These are phyloP conservation scores for Odontothrips loti DNA, from an alignment of 2,888 invertebrate genomes.

Conservation along the genomic window DNA sequence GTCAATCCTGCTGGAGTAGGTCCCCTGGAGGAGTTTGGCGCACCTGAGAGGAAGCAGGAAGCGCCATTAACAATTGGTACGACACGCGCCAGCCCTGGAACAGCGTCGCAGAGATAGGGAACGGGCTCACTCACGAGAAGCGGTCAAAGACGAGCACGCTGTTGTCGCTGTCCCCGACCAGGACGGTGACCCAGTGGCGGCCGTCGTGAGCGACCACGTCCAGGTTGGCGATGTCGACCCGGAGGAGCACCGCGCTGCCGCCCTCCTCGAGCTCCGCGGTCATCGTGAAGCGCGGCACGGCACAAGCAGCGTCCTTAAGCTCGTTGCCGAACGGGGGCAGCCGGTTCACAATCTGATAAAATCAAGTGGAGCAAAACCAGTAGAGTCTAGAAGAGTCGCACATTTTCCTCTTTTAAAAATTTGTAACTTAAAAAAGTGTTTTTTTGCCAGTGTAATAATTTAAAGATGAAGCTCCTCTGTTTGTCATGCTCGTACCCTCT, in stretches of 20 bases:
- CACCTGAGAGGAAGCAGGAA: conserved; percentile 37
- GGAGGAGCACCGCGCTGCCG: conserved; percentile 45
- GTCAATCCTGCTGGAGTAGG: conserved; percentile 47
- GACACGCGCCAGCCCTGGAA: too few species aligned
- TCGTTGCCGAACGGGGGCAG: conserved; percentile 68
- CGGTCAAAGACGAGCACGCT: conserved; percentile 54
- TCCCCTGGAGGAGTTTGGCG: background rate
- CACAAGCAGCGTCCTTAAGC: conserved; percentile 57
- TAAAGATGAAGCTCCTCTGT: too few species aligned
- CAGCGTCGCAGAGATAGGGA: too few species aligned
- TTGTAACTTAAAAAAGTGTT: too few species aligned
- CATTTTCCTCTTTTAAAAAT: conserved; percentile 30
- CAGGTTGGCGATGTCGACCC: conserved; percentile 49
- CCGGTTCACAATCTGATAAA: conserved; percentile 62
- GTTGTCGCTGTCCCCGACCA: conserved; percentile 64
- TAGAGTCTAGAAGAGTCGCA: too few species aligned
- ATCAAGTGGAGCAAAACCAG: too few species aligned
- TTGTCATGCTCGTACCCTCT: conserved; percentile 58
- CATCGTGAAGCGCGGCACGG: conserved; percentile 61
- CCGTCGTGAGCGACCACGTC: conserved; percentile 52
- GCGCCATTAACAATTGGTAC: too few species aligned
- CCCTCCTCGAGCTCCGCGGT: conserved; percentile 38
- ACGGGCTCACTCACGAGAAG: conserved; percentile 51
- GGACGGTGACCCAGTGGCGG: conserved; percentile 55
- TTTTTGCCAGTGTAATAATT: background rate